Percentiles rank a stretch among this genome's conserved stretches.
Conservation (phyloP, 92 coral and sea anemone species). For the Porites rus region DNA sequence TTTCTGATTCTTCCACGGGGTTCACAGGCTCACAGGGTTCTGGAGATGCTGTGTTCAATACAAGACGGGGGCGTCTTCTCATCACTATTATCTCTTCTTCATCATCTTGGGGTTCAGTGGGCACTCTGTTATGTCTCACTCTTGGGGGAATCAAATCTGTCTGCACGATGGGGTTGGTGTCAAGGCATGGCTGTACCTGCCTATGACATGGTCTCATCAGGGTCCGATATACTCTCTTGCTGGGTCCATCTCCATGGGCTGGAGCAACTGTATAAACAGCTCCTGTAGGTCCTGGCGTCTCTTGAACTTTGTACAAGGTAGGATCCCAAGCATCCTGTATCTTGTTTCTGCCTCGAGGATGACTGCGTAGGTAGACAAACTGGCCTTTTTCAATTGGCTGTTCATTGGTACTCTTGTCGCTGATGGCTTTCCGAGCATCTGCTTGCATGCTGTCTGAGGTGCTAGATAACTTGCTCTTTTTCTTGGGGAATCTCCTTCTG, state of each 20-base stretch:
- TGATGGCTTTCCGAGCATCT: no score
- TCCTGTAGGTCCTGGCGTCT: slow-evolving; percentile 50
- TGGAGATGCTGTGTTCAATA: background rate
- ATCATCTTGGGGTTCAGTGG: background rate
- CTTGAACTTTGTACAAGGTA: slow-evolving; percentile 23
- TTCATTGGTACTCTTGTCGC: no score
- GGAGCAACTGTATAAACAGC: slow-evolving; percentile 50
- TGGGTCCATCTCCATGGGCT: background rate
- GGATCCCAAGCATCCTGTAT: slow-evolving; percentile 70
- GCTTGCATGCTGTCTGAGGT: no score
- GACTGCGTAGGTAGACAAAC: slow-evolving; percentile 55
- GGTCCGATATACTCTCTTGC: background rate
- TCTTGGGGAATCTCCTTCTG: no score
- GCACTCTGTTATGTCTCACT: no score
- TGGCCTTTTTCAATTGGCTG: slow-evolving; percentile 50
- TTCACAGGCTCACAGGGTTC: no score
- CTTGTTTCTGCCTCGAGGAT: slow-evolving; percentile 60
- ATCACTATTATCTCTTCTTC: background rate
- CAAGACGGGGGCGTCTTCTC: slow-evolving; percentile 7
- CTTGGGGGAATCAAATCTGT: background rate
- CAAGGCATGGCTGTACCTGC: background rate
- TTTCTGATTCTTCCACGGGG: background rate
- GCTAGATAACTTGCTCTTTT: no score
- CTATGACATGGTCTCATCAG: background rate
- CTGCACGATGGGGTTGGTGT: background rate